phyloP scores from a whole-genome alignment of 2,113 vertebrate species.

The Oncorhynchus tshawytscha region DNA sequence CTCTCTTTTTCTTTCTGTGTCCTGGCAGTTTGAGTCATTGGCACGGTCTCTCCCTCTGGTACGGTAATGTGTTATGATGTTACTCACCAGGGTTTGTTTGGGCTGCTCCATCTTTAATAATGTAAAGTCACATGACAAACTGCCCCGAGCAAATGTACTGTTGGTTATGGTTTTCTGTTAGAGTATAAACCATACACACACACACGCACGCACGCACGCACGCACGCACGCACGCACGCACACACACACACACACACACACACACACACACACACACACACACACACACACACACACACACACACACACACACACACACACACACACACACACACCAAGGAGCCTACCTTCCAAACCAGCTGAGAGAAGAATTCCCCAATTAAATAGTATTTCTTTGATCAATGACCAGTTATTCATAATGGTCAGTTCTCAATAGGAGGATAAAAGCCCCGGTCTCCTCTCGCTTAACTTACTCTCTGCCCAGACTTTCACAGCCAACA shows the following conservation, averaged over 20 bases:
- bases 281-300: neutral
- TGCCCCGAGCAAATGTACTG: constrained; percentile 19
- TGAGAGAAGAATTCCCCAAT: constrained; percentile 23
- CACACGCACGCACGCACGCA: neutral
- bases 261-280: neutral
- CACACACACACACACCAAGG: neutral
- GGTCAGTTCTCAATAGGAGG: neutral
- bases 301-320: neutral
- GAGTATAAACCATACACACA: constrained; percentile 9
- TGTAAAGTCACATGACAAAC: constrained; percentile 39
- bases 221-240: neutral
- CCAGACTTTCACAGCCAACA: neutral
- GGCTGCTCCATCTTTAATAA: constrained; percentile 3
- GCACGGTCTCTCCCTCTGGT: neutral
- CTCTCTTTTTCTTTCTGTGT: neutral
- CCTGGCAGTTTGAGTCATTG: constrained; percentile 9
- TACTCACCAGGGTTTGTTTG: constrained; percentile 9
- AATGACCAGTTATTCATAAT: constrained; percentile 32
- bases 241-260: neutral
- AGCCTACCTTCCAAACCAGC: constrained; percentile 9
- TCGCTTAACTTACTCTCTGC: neutral
- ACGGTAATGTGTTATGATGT: neutral
- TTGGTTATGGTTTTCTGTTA: constrained; percentile 17
- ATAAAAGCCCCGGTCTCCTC: neutral
- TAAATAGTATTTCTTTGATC: constrained; percentile 2